phyloP scores from a whole-genome alignment of 2,797 vertebrate genomes.

The Perodicticus potto region DNA sequence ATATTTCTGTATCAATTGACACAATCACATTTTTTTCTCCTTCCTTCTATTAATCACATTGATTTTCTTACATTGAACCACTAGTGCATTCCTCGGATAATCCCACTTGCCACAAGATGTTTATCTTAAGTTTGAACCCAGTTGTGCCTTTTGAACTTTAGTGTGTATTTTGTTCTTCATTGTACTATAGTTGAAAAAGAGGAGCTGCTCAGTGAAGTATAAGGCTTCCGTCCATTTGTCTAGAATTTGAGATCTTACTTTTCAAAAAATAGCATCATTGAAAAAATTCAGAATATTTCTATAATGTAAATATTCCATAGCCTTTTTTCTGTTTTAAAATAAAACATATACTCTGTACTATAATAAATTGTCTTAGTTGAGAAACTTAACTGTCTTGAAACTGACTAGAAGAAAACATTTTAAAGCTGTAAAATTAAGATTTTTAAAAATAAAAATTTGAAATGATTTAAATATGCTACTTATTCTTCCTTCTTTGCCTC shows the following conservation, averaged over 20 bases:
- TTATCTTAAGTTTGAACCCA: neutral
- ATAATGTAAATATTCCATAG: neutral
- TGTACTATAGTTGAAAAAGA: constrained; percentile 14
- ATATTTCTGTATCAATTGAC: neutral
- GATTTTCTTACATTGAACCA: neutral
- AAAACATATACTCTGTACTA: neutral
- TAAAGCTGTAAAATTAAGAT: neutral
- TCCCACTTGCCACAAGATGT: neutral
- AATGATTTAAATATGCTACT: neutral
- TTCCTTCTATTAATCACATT: neutral
- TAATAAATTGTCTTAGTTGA: constrained; percentile 35
- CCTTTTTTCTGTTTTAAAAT: constrained; percentile 31
- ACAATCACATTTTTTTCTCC: neutral
- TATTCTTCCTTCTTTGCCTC: neutral
- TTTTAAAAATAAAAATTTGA: constrained; percentile 10
- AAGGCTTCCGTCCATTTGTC: neutral
- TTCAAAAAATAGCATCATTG: neutral
- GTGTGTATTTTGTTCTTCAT: neutral
- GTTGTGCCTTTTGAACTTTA: neutral
- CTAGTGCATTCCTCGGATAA: neutral
- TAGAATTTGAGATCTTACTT: constrained; percentile 14
- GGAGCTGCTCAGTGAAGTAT: neutral
- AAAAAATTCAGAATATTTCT: constrained; percentile 27
- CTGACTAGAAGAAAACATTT: constrained; percentile 15
- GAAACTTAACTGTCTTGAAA: constrained; percentile 30